These are phyloP conservation scores for Zaprionus camerounensis DNA, from an alignment of 1,140 invertebrate genomes.

Conservation along the genomic window DNA sequence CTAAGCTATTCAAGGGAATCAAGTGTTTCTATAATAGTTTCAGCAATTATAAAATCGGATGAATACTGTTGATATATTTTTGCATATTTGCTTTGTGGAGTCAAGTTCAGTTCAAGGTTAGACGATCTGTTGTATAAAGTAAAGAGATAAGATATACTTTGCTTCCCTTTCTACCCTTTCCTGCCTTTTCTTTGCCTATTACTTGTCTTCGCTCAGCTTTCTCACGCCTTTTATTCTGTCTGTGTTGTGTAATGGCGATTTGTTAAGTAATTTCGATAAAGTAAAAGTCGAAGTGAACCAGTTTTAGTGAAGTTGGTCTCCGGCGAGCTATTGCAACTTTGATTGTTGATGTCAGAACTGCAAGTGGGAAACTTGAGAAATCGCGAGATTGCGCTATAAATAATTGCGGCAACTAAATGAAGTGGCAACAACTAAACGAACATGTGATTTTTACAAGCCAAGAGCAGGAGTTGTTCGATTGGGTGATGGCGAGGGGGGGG, in stretches of 20 bases:
- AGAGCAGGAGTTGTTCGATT: too few relatives aligned
- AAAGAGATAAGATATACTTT: too few relatives aligned
- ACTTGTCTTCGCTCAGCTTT: too few relatives aligned
- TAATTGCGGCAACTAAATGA: slow-evolving; percentile 4
- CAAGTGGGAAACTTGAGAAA: slow-evolving; percentile 2
- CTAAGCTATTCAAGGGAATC: too few relatives aligned
- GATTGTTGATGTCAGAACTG: slow-evolving; percentile 4
- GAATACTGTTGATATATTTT: too few relatives aligned
- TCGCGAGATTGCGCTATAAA: slow-evolving; percentile 4
- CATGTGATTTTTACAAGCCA: slow-evolving; percentile 3
- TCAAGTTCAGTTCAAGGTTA: too few relatives aligned
- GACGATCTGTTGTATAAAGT: too few relatives aligned
- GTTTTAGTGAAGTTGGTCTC: neutral
- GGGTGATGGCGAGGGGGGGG: neutral
- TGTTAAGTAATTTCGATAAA: slow-evolving; percentile 9
- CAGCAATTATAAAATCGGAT: too few relatives aligned
- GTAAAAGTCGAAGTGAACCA: slow-evolving; percentile 3
- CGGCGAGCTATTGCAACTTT: neutral
- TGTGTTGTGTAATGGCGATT: neutral
- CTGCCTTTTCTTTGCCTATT: too few relatives aligned
- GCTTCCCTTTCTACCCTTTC: too few relatives aligned
- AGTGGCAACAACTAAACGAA: neutral
- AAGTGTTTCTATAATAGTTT: too few relatives aligned
- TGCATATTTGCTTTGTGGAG: too few relatives aligned
- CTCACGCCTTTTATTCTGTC: neutral